phyloP scores from a whole-genome alignment of 2,888 invertebrate genomes.

The Amphiduros pacificus region DNA sequence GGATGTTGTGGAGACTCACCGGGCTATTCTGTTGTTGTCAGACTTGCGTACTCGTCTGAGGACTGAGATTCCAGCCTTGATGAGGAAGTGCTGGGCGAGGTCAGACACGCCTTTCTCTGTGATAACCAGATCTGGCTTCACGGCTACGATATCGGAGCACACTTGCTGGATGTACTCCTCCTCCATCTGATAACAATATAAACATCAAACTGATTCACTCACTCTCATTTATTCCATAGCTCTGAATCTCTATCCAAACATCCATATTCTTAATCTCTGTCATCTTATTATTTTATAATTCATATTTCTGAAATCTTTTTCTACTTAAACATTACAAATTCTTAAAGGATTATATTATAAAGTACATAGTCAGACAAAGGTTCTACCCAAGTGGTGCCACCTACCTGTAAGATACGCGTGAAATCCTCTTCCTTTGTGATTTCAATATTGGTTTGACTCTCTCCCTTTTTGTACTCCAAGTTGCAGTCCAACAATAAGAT shows the following conservation, averaged over 20 bases:
- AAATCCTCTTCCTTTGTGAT: constrained; percentile 93
- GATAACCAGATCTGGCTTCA: constrained; percentile 95
- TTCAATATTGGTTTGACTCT: constrained; percentile 95
- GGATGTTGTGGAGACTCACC: too few relatives aligned
- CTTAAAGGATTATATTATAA: background rate
- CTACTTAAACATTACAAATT: background rate
- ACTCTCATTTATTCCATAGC: too few relatives aligned
- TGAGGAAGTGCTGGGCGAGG: constrained; percentile 63
- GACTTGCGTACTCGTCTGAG: constrained; percentile 83
- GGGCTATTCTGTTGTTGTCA: constrained; percentile 94
- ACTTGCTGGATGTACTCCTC: constrained; percentile 87
- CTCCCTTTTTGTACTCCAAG: constrained; percentile 98
- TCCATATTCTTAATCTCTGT: too few relatives aligned
- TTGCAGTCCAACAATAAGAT: constrained; percentile 93
- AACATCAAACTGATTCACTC: too few relatives aligned
- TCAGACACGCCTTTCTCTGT: constrained; percentile 96
- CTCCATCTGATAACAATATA: too few relatives aligned
- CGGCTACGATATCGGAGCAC: constrained; percentile 89
- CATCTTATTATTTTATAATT: background rate
- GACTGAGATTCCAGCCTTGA: constrained; percentile 67
- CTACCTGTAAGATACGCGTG: too few relatives aligned
- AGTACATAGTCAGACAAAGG: too few relatives aligned
- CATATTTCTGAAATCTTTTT: background rate
- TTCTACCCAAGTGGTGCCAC: too few relatives aligned
- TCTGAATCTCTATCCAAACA: too few relatives aligned